A percentile compares a stretch with the other conserved stretches of the same genome.
Evolutionary conservation across 2,113 vertebrate genomes (phyloP).

Genomic region (Melozone crissalis): DNA sequence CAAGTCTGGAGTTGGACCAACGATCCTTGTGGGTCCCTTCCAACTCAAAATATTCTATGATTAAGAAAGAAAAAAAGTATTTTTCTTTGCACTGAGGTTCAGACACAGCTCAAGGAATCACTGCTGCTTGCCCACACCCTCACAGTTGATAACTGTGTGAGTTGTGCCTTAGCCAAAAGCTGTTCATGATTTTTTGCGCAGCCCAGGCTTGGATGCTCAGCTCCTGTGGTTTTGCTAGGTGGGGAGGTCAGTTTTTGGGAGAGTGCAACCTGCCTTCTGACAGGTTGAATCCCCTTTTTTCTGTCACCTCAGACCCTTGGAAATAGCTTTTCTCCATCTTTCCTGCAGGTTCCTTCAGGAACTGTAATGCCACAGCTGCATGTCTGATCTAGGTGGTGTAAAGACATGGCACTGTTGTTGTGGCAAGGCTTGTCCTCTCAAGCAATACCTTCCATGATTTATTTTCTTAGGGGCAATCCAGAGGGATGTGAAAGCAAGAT

Average conservation of each 20-base stretch:
- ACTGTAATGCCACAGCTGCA: background rate
- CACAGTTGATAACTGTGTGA: background rate
- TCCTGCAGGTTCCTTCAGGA: background rate
- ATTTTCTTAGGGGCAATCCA: background rate
- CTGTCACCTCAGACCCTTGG: background rate
- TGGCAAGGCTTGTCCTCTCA: background rate
- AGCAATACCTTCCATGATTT: background rate
- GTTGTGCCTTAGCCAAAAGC: background rate
- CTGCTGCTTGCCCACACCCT: background rate
- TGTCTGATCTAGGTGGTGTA: background rate
- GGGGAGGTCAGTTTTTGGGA: background rate
- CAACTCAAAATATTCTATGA: background rate
- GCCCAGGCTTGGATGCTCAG: background rate
- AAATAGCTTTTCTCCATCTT: background rate
- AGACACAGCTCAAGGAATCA: background rate
- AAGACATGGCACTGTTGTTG: background rate
- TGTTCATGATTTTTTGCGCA: background rate
- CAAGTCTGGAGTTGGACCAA: background rate
- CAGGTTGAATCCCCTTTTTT: background rate
- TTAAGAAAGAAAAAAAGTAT: background rate
- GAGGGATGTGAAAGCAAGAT: background rate
- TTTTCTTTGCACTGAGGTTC: background rate
- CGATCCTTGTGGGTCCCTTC: background rate
- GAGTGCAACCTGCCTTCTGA: background rate
- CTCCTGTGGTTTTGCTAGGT: background rate